These are phyloP conservation scores for Papilio elwesi DNA, from an alignment of 2,888 invertebrate genomes.

Conservation along the genomic window DNA sequence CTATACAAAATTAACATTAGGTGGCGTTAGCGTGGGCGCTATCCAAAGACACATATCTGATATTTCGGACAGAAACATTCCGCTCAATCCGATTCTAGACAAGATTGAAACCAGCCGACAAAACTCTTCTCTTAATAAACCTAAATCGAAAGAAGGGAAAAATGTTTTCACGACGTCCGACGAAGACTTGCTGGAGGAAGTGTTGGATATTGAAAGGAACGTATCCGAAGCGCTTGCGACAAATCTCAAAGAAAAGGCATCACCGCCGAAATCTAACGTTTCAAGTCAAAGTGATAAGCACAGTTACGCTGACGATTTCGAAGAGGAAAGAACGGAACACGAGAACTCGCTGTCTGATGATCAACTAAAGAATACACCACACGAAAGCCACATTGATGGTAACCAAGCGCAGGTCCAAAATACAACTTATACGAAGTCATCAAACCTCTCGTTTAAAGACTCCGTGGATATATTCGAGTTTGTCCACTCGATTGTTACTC, in stretches of 20 bases:
- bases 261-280: constrained; percentile 44
- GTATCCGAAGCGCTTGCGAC: constrained; percentile 66
- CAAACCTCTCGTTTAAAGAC: constrained; percentile 71
- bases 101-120: constrained; percentile 71
- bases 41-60: constrained; percentile 72
- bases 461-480: constrained; percentile 76
- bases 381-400: constrained; percentile 25
- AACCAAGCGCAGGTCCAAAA: constrained; percentile 52
- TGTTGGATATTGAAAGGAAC: constrained; percentile 70
- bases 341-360: constrained; percentile 46
- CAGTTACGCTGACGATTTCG: constrained; percentile 79
- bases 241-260: constrained; percentile 48
- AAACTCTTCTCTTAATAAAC: constrained; percentile 64
- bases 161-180: constrained; percentile 73
- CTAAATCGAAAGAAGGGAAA: constrained; percentile 53
- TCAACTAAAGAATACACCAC: constrained; percentile 40
- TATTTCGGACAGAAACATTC: constrained; percentile 62
- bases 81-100: constrained; percentile 71
- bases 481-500: constrained; percentile 71
- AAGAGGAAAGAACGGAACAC: constrained; percentile 70
- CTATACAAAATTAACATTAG: constrained; percentile 76
- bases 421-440: constrained; percentile 59
- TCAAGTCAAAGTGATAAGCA: constrained; percentile 53
- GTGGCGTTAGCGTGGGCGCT: constrained; percentile 72
- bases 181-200: constrained; percentile 76